Conservation (phyloP, 2,797 vertebrate species). For the Gallinago nigripennis region DNA sequence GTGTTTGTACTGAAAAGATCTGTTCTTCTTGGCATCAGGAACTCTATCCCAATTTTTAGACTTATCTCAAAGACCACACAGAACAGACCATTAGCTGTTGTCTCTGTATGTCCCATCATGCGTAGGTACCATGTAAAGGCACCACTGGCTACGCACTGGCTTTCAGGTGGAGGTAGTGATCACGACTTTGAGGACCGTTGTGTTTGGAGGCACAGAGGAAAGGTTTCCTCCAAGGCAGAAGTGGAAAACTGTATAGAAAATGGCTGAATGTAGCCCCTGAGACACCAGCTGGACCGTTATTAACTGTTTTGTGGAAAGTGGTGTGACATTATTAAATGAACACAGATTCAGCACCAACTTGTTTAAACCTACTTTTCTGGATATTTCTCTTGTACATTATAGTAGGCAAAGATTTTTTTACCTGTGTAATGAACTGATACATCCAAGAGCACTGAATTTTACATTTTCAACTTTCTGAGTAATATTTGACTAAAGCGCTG, state of each 20-base stretch:
- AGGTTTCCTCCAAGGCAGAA: not conserved
- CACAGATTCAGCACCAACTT: not conserved
- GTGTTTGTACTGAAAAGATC: not conserved
- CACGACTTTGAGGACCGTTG: accelerated
- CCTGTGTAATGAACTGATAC: not conserved
- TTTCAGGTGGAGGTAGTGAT: not conserved
- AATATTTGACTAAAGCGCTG: not conserved
- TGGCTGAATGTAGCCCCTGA: not conserved
- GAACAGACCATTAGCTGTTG: not conserved
- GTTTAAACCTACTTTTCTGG: not conserved
- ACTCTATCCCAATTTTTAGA: not conserved
- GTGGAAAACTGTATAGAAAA: not conserved
- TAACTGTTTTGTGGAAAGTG: not conserved
- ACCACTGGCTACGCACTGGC: not conserved
- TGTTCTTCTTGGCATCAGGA: not conserved
- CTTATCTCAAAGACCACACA: not conserved
- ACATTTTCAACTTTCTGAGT: not conserved
- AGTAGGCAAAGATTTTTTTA: not conserved
- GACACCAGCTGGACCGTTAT: not conserved
- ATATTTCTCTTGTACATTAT: not conserved
- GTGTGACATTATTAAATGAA: not conserved
- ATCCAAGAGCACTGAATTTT: not conserved
- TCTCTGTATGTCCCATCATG: not conserved
- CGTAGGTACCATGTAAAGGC: accelerated
- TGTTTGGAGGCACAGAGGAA: not conserved